phyloP scores from a whole-genome alignment of 2,113 vertebrate genomes.

The Pseudonaja textilis region DNA sequence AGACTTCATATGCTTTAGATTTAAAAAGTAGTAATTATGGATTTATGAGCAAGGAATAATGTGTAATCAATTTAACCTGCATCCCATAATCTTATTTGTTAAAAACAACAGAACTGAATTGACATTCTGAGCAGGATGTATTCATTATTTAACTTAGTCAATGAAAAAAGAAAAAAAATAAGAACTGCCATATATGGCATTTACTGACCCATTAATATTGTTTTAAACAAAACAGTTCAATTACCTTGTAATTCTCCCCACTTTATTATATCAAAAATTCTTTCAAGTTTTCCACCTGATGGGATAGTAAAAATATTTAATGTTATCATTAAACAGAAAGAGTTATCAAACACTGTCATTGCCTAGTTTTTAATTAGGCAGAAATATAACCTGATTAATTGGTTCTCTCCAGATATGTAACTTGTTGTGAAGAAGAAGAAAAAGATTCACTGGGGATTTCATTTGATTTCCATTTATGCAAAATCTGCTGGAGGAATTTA shows the following conservation, averaged over 20 bases:
- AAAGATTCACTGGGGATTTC: not conserved
- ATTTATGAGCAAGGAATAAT: not conserved
- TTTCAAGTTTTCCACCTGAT: not conserved
- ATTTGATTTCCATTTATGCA: not conserved
- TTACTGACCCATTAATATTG: not conserved
- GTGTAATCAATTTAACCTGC: not conserved
- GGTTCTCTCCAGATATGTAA: not conserved
- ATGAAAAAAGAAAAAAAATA: not conserved
- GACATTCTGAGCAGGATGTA: not conserved
- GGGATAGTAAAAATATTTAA: not conserved
- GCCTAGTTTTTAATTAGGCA: not conserved
- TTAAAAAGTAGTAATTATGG: not conserved
- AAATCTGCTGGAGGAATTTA: not conserved
- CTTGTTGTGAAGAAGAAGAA: not conserved
- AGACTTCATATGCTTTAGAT: not conserved
- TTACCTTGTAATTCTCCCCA: not conserved
- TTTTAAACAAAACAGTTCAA: not conserved
- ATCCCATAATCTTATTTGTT: not conserved
- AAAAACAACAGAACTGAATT: not conserved
- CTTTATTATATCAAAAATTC: not conserved
- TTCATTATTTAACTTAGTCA: not conserved
- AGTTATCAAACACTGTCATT: not conserved
- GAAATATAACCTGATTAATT: not conserved
- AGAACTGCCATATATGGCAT: not conserved
- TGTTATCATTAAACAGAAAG: not conserved